phyloP scores from a whole-genome alignment of 2,888 invertebrate genomes.

The Ligdia adustata region DNA sequence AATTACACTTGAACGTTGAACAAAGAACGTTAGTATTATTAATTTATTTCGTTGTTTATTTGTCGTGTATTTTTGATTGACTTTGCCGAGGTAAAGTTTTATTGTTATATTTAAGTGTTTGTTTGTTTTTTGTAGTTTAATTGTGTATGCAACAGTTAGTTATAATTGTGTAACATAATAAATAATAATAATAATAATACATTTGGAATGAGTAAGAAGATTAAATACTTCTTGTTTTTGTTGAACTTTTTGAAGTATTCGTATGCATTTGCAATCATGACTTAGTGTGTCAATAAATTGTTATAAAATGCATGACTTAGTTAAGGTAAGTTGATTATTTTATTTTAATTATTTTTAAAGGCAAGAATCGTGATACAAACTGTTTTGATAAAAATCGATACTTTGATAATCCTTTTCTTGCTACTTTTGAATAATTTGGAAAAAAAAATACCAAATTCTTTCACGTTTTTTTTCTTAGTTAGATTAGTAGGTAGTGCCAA shows the following conservation, averaged over 20 bases:
- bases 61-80: constrained; percentile 13
- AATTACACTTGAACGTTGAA: constrained; percentile 14
- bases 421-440: constrained; percentile 5
- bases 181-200: no score
- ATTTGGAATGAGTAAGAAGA: no score
- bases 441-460: neutral
- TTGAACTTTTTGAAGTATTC: no score
- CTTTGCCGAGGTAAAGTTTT: constrained; percentile 19
- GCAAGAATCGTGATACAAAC: constrained; percentile 28
- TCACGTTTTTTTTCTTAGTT: neutral
- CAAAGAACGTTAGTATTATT: constrained; percentile 19
- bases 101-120: constrained; percentile 1
- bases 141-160: no score
- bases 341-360: neutral
- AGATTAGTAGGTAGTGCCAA: constrained; percentile 54
- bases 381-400: constrained; percentile 49
- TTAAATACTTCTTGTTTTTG: no score
- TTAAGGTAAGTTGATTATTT: neutral
- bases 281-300: no score
- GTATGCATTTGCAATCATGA: no score
- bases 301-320: no score
- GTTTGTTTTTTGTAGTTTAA: no score
- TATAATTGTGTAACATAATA: no score
- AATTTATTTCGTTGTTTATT: constrained; percentile 7
- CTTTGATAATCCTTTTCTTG: constrained; percentile 63